Conservation (phyloP, 2,797 vertebrate species). For the Mionectes olivaceus region DNA sequence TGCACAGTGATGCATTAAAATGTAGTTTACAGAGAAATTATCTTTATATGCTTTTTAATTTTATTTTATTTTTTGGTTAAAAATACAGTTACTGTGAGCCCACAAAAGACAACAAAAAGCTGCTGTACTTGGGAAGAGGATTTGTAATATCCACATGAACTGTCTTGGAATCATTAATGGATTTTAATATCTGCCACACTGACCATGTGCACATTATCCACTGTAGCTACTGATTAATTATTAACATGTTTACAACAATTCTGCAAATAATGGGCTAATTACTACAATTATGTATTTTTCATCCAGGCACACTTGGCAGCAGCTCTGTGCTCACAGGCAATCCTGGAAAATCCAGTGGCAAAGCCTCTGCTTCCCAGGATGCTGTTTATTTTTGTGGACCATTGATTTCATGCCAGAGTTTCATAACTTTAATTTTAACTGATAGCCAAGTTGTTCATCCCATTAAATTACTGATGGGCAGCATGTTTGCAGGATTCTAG, state of each 20-base stretch:
- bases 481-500: not conserved
- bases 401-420: not conserved
- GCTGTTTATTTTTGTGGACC: not conserved
- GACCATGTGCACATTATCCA: not conserved
- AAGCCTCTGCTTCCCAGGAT: not conserved
- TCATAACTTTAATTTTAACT: not conserved
- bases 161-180: not conserved
- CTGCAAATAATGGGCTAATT: conserved; percentile 34
- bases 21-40: not conserved
- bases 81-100: not conserved
- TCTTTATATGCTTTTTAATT: not conserved
- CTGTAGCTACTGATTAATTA: not conserved
- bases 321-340: not conserved
- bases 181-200: not conserved
- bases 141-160: not conserved
- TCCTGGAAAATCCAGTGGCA: not conserved
- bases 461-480: not conserved
- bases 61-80: not conserved
- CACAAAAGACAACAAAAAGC: not conserved
- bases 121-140: not conserved
- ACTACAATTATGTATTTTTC: not conserved
- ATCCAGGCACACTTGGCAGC: not conserved
- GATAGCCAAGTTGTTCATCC: not conserved
- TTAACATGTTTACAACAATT: not conserved
- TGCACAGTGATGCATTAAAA: not conserved